phyloP scores from a whole-genome alignment of 2,113 vertebrate species.

The Amia ocellicauda region DNA sequence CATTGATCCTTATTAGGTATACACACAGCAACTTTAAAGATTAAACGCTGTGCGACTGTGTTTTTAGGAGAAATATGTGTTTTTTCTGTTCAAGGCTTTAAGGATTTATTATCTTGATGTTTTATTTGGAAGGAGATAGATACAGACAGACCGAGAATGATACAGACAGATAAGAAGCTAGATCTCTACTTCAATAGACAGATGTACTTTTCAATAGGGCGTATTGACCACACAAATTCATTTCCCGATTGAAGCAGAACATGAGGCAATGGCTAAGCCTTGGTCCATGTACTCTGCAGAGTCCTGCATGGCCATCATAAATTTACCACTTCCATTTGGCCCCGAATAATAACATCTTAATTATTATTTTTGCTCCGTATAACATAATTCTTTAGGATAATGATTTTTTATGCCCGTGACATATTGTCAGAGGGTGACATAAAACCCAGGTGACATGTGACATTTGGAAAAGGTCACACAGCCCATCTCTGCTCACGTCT shows the following conservation, averaged over 20 bases:
- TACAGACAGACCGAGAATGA: constrained; percentile 22
- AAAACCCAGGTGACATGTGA: constrained; percentile 98
- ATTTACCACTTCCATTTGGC: constrained; percentile 59
- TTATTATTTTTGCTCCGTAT: constrained; percentile 73
- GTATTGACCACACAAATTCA: too few relatives aligned
- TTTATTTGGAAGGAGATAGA: constrained; percentile 45
- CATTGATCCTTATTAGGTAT: too few relatives aligned
- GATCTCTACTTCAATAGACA: constrained; percentile 7
- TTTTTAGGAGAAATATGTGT: too few relatives aligned
- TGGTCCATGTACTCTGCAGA: not conserved
- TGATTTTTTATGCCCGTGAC: constrained; percentile 98
- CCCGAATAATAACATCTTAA: constrained; percentile 78
- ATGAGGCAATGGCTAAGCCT: not conserved
- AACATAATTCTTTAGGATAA: constrained; percentile 88
- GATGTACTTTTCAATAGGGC: constrained; percentile 1
- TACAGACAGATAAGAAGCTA: constrained; percentile 15
- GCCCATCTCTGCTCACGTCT: constrained; percentile 76
- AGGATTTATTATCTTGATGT: constrained; percentile 25
- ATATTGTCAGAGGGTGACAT: constrained; percentile 98
- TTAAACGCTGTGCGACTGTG: too few relatives aligned
- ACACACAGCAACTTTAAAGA: too few relatives aligned
- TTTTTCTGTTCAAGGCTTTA: too few relatives aligned
- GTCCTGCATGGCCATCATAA: constrained; percentile 30
- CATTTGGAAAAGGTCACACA: constrained; percentile 99
- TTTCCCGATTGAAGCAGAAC: not conserved